Evolutionary conservation across 2,113 vertebrate species (phyloP).

Genomic region (Podiceps cristatus): DNA sequence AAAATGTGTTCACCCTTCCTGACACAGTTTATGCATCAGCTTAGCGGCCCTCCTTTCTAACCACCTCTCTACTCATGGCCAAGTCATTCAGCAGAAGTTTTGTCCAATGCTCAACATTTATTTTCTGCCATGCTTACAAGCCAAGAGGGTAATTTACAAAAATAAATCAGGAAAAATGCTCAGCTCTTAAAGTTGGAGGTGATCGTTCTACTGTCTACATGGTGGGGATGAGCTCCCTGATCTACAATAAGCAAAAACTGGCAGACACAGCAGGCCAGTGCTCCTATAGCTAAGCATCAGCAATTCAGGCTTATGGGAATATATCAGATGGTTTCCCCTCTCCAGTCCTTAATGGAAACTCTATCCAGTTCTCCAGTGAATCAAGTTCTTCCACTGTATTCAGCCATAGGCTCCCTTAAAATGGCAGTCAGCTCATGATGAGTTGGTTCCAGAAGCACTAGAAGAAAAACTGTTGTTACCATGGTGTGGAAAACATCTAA

Average conservation of each 20-base stretch:
- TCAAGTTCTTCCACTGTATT: neutral
- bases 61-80: accelerated
- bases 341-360: neutral
- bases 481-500: neutral
- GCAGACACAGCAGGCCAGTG: neutral
- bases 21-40: neutral
- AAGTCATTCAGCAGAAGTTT: neutral
- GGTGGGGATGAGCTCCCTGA: neutral
- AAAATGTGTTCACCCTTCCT: neutral
- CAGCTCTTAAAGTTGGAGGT: neutral
- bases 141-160: neutral
- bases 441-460: neutral
- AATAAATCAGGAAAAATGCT: neutral
- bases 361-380: neutral
- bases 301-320: neutral
- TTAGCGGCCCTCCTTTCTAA: neutral
- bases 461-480: neutral
- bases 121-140: neutral
- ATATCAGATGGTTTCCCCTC: accelerated
- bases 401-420: neutral
- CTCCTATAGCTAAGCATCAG: neutral
- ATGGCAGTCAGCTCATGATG: neutral
- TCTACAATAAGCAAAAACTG: neutral
- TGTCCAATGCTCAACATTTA: neutral
- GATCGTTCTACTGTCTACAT: accelerated